Percentiles rank a stretch among this genome's conserved stretches.
Conservation (phyloP, 2,113 vertebrate species). For the Mormoops blainvillei region DNA sequence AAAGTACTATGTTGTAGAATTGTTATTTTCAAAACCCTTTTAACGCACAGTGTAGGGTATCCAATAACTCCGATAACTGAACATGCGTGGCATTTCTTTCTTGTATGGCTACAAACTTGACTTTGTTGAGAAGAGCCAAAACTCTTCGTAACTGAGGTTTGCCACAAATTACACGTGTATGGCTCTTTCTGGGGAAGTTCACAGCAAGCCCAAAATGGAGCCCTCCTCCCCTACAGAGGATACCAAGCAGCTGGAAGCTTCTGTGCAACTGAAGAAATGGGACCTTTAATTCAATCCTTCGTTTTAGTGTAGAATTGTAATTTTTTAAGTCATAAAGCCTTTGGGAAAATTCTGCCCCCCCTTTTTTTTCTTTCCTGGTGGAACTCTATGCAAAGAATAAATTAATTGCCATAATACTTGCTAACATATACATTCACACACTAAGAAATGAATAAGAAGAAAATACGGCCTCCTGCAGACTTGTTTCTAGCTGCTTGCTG, state of each 20-base stretch:
- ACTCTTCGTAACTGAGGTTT: background rate
- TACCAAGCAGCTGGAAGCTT: background rate
- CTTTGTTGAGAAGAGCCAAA: slow-evolving; percentile 39
- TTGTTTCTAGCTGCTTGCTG: slow-evolving; percentile 71
- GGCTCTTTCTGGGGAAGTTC: background rate
- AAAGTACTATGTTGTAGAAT: background rate
- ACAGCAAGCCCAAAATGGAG: background rate
- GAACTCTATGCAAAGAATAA: slow-evolving; percentile 50
- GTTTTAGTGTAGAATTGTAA: background rate
- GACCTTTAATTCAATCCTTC: slow-evolving; percentile 34
- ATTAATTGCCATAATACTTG: slow-evolving; percentile 15
- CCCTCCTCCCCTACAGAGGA: background rate
- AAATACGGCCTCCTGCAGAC: slow-evolving; percentile 52
- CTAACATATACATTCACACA: background rate
- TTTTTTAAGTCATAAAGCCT: slow-evolving; percentile 38
- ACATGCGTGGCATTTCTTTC: background rate
- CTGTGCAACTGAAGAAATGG: background rate
- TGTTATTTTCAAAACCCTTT: background rate
- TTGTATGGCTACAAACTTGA: background rate
- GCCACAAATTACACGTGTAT: background rate
- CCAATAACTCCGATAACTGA: background rate
- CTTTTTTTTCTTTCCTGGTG: background rate
- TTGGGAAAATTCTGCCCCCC: slow-evolving; percentile 20
- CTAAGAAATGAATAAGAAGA: slow-evolving; percentile 25
- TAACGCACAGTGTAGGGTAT: background rate